Base-by-base conservation (phyloP, 2,888 invertebrate genomes). In the Hypena proboscidalis region DNA sequence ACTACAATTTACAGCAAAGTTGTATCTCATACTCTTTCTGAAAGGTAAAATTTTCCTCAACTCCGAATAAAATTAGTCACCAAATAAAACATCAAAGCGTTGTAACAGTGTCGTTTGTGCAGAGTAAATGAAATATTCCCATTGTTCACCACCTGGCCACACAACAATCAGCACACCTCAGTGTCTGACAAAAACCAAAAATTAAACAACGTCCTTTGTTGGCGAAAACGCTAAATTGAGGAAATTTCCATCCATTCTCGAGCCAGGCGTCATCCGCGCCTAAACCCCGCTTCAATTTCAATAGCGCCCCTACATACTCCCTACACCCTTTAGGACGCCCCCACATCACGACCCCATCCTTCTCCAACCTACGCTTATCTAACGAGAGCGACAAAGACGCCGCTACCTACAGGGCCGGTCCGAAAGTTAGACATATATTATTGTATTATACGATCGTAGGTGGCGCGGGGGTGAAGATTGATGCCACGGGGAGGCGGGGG, bases 221-320 rank as follows among this genome's bases (percentile, higher is more conserved):
- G 87, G 85, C 80, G 88, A 89, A 88, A 90, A 89, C 87, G 89
- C 85, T 88, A 90, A 90, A 90, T 90, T 90, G 89, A 89, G 90
- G 89, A 90, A 90, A 90, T 90, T 90, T 90, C 88, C 90, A 90
- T 90, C 90, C 89, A 89, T 90, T 90, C 90, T 90, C 88, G 83
- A 85, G 80, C 85, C 89, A 83, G 85, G 88, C 90, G 89, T 90
- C 90, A 90, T 90, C 90, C 90, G 86, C 87, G 90, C 88, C 90
- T 90, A 89, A 90, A 83, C 86, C 89, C 85, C 85, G 90, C 90
- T 90, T 90, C 90, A 90, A 90, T 90, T 90, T 90, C 90, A 90
- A 90, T 90, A 90, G 89, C 83, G 76, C 85, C 87, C 89, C 85
- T 70, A 85, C 89, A 89, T 64, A 88, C 89, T 80, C 87, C 87